Evolutionary conservation across 2,797 vertebrate species (phyloP).

Genomic region (Saxicola maurus): DNA sequence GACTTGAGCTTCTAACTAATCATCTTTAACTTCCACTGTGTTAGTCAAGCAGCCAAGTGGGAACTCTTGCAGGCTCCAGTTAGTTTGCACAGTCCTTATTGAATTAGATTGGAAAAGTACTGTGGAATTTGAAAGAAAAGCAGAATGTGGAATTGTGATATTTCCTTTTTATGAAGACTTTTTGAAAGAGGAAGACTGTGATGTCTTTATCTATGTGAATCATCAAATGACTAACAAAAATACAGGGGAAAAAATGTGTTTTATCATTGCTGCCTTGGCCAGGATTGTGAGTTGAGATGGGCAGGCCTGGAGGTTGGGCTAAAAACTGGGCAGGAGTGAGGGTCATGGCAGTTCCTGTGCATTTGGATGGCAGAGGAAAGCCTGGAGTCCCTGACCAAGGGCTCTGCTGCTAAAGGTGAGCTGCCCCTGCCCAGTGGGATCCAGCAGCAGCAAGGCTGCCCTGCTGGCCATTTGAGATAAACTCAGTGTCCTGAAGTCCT

Average conservation of each 20-base stretch:
- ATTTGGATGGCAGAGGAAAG: not conserved
- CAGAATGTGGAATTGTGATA: not conserved
- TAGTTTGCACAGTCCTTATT: not conserved
- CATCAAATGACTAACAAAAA: not conserved
- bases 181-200: not conserved
- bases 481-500: too few relatives aligned
- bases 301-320: not conserved
- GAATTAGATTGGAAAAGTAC: not conserved
- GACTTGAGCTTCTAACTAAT: not conserved
- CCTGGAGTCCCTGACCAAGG: not conserved
- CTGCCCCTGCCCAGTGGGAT: not conserved
- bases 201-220: not conserved
- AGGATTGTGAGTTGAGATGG: not conserved
- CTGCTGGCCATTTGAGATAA: not conserved
- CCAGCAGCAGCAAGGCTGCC: not conserved
- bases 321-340: not conserved
- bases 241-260: not conserved
- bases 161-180: not conserved
- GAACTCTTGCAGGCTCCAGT: not conserved
- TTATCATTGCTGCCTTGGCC: not conserved
- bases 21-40: not conserved
- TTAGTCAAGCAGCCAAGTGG: not conserved
- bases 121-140: not conserved
- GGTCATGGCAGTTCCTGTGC: not conserved
- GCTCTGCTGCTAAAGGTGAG: not conserved